Evolutionary conservation across 1,140 invertebrate species (phyloP).

Genomic region (Drosophila equinoxialis): DNA sequence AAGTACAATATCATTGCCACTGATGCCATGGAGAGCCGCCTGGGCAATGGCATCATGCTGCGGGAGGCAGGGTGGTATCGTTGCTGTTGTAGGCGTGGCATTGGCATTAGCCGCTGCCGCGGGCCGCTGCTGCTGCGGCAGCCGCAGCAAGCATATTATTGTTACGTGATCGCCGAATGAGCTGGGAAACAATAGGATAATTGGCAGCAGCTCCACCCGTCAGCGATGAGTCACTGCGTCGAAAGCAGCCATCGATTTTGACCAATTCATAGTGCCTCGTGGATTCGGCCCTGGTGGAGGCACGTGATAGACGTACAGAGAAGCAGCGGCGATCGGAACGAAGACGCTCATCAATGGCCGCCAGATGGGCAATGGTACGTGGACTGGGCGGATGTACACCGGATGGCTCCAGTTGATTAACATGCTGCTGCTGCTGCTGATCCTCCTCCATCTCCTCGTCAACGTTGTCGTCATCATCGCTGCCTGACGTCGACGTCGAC

Average conservation of each 20-base stretch:
- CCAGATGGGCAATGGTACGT: conserved; percentile 74
- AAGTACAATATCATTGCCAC: conserved; percentile 86
- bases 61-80: conserved; percentile 60
- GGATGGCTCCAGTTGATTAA: neutral
- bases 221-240: conserved; percentile 84
- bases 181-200: conserved; percentile 83
- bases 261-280: conserved; percentile 87
- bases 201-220: conserved; percentile 67
- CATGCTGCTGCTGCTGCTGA: conserved; percentile 15
- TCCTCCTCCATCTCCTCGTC: conserved; percentile 49
- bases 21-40: conserved; percentile 82
- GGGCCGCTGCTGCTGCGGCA: conserved; percentile 50
- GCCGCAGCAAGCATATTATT: conserved; percentile 67
- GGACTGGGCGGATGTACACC: conserved; percentile 53
- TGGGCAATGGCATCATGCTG: conserved; percentile 80
- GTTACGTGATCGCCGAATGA: conserved; percentile 83
- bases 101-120: conserved; percentile 78
- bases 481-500: conserved; percentile 69
- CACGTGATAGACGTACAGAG: conserved; percentile 85
- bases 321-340: conserved; percentile 83
- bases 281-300: conserved; percentile 86
- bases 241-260: conserved; percentile 84
- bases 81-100: conserved; percentile 68
- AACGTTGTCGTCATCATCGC: conserved; percentile 73
- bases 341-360: conserved; percentile 73